Evolutionary conservation across 2,113 vertebrate genomes (phyloP), one percentile per base, ranked within the genome.

Genomic region (Ivindomyrus marchei): DNA sequence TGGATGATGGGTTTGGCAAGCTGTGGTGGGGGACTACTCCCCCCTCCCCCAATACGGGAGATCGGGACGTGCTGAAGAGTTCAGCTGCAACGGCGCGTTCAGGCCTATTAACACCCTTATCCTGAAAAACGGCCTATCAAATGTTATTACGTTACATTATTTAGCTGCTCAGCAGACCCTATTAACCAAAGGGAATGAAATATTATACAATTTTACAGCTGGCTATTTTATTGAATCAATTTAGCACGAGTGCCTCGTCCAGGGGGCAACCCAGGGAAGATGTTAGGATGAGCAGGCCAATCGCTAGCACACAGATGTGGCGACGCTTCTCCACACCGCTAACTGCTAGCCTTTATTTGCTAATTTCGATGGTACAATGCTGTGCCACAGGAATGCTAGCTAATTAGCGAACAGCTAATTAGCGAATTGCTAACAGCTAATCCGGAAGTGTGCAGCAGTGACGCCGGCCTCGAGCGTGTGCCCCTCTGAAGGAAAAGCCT

Each of bases 111-210:
- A 87, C 85, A 53, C 15, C 31, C 49, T 87, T 52, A 52, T 87
- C 50, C 15, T 87, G n/a, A 36, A 87, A 36, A 87, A 53, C 21
- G 85, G 85, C 50, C 85, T 31, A 53, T 87, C 85, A 42, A 53
- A 87, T 36, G 11, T 87, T 87, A 87, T 87, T 87, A 53, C 85
- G n/a, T 36, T 87, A 56, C 50, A 87, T 87, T 87, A 87, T 87
- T 87, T 87, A 87, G 50, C 31, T 87, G 49, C n/a, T 87, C 85
- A 87, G 27, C 85, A 36, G 85, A 56, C 85, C 85, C n/a, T 87
- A 49, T 53, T 87, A 52, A 87, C 85, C 50, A 87, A 87, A 87
- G 85, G 36, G 85, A 87, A 87, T 87, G 46, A 87, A 53, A 87
- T 87, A 36, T 87, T 52, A 52, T 53, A 49, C 84, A 87, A 19